Evolutionary conservation across 2,888 invertebrate species (phyloP).

Genomic region (Hydriomena furcata): DNA sequence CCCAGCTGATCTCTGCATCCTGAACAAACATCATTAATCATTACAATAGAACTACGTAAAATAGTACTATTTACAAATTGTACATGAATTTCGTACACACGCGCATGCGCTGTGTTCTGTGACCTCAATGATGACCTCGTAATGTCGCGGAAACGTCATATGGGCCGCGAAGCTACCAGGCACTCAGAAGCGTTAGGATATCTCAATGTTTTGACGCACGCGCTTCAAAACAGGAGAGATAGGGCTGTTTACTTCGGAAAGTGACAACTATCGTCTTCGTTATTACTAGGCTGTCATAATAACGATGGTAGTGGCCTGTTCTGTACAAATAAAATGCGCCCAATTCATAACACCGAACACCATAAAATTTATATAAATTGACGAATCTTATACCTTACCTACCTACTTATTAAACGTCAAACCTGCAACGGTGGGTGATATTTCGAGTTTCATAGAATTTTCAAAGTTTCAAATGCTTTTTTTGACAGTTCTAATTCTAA

Average conservation of each 20-base stretch:
- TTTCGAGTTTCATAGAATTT: no score
- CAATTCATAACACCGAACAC: no score
- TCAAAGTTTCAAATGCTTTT: no score
- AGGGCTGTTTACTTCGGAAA: constrained; percentile 37
- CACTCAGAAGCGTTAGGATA: constrained; percentile 36
- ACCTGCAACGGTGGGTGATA: no score
- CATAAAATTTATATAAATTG: no score
- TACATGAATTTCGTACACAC: background rate
- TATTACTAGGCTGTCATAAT: constrained; percentile 33
- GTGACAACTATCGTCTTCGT: constrained; percentile 32
- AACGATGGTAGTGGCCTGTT: no score
- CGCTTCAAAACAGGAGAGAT: constrained; percentile 4
- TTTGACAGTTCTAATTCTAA: no score
- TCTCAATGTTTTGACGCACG: constrained; percentile 13
- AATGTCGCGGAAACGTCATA: constrained; percentile 55
- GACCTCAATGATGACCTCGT: constrained; percentile 30
- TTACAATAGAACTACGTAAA: no score
- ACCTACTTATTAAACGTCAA: no score
- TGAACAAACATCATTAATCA: no score
- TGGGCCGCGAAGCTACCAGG: constrained; percentile 73
- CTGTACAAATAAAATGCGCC: background rate
- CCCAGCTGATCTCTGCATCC: constrained; percentile 94
- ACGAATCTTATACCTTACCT: no score
- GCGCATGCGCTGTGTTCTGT: constrained; percentile 10
- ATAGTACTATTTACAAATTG: no score